Percentiles rank a stretch among this genome's conserved stretches.
phyloP scores from a whole-genome alignment of 1,140 invertebrate genomes.

The Aricia agestis region DNA sequence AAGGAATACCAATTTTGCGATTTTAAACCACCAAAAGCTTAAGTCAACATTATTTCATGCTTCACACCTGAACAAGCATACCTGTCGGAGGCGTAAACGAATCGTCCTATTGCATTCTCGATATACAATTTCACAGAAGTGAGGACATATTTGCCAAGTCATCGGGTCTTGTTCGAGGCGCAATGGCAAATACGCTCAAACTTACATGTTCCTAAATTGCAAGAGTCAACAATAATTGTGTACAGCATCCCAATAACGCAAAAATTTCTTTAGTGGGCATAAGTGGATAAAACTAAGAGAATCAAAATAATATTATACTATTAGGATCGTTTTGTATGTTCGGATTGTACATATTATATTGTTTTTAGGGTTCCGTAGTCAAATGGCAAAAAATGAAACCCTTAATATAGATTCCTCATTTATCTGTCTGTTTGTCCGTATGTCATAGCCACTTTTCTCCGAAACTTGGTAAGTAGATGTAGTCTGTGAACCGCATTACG shows the following conservation, averaged over 20 bases:
- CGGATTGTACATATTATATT: no score
- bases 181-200: not conserved
- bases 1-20: no score
- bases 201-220: not conserved
- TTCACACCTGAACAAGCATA: not conserved
- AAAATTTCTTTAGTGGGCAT: not conserved
- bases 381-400: no score
- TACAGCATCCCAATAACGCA: not conserved
- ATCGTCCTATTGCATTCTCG: not conserved
- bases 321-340: no score
- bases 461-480: no score
- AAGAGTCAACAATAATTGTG: not conserved
- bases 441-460: no score
- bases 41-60: not conserved
- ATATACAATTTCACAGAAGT: conserved; percentile 1
- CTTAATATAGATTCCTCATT: no score
- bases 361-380: no score
- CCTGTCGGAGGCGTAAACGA: not conserved
- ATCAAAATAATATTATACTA: no score
- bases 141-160: not conserved
- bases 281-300: no score
- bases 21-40: not conserved
- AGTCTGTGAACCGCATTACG: no score
- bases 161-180: not conserved
- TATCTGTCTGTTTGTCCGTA: no score